phyloP scores from a whole-genome alignment of 2,113 vertebrate species.

The Lepus timidus region DNA sequence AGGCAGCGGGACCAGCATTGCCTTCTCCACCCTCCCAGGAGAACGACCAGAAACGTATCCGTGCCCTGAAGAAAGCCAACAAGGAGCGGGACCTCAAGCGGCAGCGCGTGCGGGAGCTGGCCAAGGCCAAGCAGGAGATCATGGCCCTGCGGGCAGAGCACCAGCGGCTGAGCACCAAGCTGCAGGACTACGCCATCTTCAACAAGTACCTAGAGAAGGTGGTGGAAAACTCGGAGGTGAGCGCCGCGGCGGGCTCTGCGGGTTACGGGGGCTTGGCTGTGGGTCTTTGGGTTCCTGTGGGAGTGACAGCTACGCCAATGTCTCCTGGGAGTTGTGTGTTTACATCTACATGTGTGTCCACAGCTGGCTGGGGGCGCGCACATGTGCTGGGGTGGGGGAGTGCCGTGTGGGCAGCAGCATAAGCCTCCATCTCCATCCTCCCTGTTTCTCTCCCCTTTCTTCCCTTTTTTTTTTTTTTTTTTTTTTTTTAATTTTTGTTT shows the following conservation, averaged over 20 bases:
- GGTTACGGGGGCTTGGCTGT: rapidly evolving
- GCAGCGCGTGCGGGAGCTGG: conserved; percentile 83
- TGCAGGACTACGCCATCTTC: conserved; percentile 87
- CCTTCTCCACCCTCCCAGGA: conserved; percentile 82
- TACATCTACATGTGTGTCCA: neutral
- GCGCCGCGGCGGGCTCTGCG: neutral
- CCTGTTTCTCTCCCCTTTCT: too few relatives aligned
- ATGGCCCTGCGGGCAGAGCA: conserved; percentile 75
- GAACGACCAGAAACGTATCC: conserved; percentile 81
- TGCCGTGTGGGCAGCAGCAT: neutral
- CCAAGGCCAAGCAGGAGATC: conserved; percentile 82
- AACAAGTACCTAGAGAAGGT: conserved; percentile 88
- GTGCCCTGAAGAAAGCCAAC: conserved; percentile 86
- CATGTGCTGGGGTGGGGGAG: neutral
- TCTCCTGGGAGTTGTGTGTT: neutral
- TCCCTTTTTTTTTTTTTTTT: too few relatives aligned
- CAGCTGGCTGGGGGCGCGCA: neutral
- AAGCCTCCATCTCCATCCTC: neutral
- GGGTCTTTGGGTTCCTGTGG: neutral
- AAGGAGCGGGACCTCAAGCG: conserved; percentile 78
- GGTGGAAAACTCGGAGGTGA: conserved; percentile 87
- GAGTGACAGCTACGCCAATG: neutral
- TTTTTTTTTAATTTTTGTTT: too few relatives aligned
- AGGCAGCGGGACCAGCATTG: neutral
- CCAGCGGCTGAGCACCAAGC: conserved; percentile 77